A percentile compares a stretch with the other conserved stretches of the same genome.
phyloP scores from a whole-genome alignment of 35 echinoderm and acorn worm genomes.

The Lytechinus pictus region DNA sequence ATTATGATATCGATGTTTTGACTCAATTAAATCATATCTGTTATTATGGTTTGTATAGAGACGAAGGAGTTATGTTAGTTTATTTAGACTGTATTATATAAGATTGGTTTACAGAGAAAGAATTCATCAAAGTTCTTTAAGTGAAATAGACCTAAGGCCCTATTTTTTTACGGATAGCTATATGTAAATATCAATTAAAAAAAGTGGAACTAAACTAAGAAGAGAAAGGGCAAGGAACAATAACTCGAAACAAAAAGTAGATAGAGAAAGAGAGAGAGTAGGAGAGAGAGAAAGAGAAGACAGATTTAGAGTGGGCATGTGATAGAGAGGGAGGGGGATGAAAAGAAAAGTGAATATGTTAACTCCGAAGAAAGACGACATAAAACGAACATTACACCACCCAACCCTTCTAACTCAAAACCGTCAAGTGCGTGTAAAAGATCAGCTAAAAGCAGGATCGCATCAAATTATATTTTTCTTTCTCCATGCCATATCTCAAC shows the following conservation, averaged over 20 bases:
- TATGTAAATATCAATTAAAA: too few species aligned
- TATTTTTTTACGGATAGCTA: too few species aligned
- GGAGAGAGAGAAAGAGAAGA: neutral
- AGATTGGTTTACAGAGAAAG: too few species aligned
- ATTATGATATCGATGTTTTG: too few species aligned
- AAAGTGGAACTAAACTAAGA: too few species aligned
- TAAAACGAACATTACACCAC: neutral
- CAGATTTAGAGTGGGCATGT: neutral
- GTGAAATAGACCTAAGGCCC: too few species aligned
- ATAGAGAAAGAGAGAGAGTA: neutral
- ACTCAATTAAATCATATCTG: too few species aligned
- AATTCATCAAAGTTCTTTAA: too few species aligned
- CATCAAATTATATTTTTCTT: conserved; percentile 13
- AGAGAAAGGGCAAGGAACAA: neutral
- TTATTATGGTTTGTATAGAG: too few species aligned
- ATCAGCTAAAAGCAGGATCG: conserved; percentile 2
- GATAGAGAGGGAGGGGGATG: neutral
- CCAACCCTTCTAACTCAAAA: neutral
- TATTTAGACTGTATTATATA: too few species aligned
- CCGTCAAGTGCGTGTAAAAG: neutral
- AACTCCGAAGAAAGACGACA: neutral
- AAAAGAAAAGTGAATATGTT: neutral
- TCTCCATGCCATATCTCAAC: neutral
- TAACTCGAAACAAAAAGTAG: neutral
- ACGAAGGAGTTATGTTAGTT: too few species aligned